Evolutionary conservation across 2,888 invertebrate genomes (phyloP), one percentile per base, ranked within the genome.

Genomic region (Aspidiotus rigidus): DNA sequence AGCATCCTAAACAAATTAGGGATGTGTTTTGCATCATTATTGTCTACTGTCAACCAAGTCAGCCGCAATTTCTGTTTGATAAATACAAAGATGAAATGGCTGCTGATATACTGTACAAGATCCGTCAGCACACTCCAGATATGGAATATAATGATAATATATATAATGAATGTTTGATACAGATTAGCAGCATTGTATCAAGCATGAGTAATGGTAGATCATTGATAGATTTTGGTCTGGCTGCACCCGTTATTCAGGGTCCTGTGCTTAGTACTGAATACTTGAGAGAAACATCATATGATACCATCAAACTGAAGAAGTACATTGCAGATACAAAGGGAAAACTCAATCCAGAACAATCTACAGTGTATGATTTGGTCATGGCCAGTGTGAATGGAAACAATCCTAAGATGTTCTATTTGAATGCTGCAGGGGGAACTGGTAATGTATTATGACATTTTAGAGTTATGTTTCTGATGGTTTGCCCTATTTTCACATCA

Each of bases 341-440:
- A 49, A 16, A 49, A 16, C 13, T 69, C n/a, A 61, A 49, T 41
- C 55, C 11, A 17, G 54, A 69, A 13, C 69, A 69, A 61, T 15
- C 28, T 13, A 16, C 10, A 7, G 61, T 17, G 53, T 69, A 61
- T 8, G 39, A 69, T 6, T 53, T 5, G 13, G 59, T 67, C 11
- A 7, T 15, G 1, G 41, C 11, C 1, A 49, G 49, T 49, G 11
- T 53, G 0, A 13, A 11, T n/a, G 15, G n/a, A 7, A 13, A 8
- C 2, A 11, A 49, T 7, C 15, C 16, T 15, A 62, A 57, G 39
- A 1, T 66, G 3, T 71, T 40, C 42, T 71, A 66, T 49, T 13
- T 71, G 39, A 66, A 67, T 62, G 71, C 71, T 15, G 67, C 67
- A 49, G 67, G 67, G 11, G 71, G 70, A 42, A 70, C 70, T 28